Evolutionary conservation across 2,797 vertebrate species (phyloP).

Genomic region (Scolopax bukidnonensis): DNA sequence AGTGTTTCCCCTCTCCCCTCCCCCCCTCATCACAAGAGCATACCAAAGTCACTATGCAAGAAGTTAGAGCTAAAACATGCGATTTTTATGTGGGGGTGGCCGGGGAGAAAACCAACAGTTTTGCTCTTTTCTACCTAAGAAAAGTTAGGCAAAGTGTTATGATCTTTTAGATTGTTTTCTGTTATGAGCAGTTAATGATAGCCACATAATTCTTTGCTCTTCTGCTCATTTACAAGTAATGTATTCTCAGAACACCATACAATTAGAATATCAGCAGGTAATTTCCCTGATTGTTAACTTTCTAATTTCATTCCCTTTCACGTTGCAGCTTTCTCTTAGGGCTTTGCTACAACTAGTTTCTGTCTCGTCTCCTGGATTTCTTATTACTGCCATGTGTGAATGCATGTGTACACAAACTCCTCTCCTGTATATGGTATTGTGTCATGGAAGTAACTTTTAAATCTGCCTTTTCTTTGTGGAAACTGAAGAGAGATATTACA

Average conservation of each 20-base stretch:
- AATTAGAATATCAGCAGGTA: background rate
- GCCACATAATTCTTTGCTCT: background rate
- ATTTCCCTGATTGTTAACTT: background rate
- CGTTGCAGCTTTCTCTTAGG: background rate
- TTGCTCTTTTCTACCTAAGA: background rate
- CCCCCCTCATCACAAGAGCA: background rate
- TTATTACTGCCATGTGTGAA: background rate
- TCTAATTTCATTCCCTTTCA: background rate
- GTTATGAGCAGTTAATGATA: background rate
- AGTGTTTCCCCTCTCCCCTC: background rate
- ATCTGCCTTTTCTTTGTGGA: background rate
- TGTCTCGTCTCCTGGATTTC: background rate
- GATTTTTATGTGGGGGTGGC: background rate
- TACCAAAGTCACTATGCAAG: background rate
- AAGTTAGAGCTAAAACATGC: background rate
- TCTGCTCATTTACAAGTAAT: background rate
- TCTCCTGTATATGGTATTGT: background rate
- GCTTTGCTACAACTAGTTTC: background rate
- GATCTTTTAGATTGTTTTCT: background rate
- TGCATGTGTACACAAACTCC: background rate
- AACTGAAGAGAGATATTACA: background rate
- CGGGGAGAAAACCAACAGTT: rapidly evolving
- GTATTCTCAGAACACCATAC: background rate
- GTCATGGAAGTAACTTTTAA: background rate
- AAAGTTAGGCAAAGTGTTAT: background rate